Base-by-base conservation (phyloP, 2,797 vertebrate genomes). In the Pseudochirops corinnae region DNA sequence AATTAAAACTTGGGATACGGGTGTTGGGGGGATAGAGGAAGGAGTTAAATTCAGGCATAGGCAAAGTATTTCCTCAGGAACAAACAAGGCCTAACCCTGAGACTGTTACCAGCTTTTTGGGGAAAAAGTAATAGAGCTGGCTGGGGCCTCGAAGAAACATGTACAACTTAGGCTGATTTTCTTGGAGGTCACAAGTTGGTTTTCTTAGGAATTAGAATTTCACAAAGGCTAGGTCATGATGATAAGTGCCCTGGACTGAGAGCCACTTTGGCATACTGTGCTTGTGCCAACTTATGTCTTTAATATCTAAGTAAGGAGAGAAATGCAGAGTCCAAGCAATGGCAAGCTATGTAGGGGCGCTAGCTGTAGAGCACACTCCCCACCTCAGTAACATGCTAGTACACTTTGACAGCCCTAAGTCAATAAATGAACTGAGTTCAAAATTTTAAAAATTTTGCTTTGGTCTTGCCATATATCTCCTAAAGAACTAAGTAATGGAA, bases 201-300 rank as follows among this genome's bases (percentile, higher is more conserved):
- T 94, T 93, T 29, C 82, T 82, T 55, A 91, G 39, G 92, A 28
- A 96, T 92, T 82, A 10, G 74, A 92, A 50, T 90, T 94, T 97
- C 90, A 21, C 46, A 10, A 90, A 56, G 55, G 53, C 46, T 53
- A 56, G 18, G 50, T 60, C 62, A 67, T 13, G 4, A 31, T 67
- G n/a, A 67, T 33, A n/a, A n/a, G 62, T 58, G 14, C 33, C 33
- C 33, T 67, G 29, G 33, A n/a, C 33, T 67, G 62, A 67, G 62
- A 67, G 14, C 3, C 29, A 62, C 60, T 62, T 33, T 62, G 11
- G 29, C 11, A 13, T 62, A 4, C 60, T 31, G 7, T 62, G 11
- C 29, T 33, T 13, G 58, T 60, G 29, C 58, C 29, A 60, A 12
- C 12, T 31, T 60, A 31, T 33, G 60, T 62, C 31, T 62, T 33